Evolutionary conservation across 2,888 invertebrate species (phyloP).

Genomic region (Drosophila paranaensis): DNA sequence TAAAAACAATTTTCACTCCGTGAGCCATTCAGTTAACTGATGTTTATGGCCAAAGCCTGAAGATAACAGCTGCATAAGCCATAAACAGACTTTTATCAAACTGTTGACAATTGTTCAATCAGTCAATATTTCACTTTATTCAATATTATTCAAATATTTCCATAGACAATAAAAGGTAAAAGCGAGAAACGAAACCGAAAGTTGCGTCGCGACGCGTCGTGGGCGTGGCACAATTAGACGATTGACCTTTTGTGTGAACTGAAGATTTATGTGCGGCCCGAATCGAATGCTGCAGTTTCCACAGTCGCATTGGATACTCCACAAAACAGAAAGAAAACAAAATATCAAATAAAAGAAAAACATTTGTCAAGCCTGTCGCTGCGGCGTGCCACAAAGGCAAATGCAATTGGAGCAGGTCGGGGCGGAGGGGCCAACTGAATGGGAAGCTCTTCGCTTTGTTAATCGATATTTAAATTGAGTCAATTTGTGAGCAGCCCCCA

Average conservation of each 20-base stretch:
- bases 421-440: not conserved
- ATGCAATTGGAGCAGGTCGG: not conserved
- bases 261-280: slow-evolving; percentile 54
- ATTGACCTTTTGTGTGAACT: slow-evolving; percentile 51
- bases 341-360: slow-evolving; percentile 22
- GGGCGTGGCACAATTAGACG: slow-evolving; percentile 59
- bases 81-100: not conserved
- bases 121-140: slow-evolving; percentile 46
- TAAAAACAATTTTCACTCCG: slow-evolving; percentile 50
- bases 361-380: slow-evolving; percentile 38
- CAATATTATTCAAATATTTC: slow-evolving; percentile 60
- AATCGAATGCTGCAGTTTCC: slow-evolving; percentile 35
- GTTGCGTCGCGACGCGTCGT: slow-evolving; percentile 49
- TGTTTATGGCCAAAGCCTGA: slow-evolving; percentile 28
- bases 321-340: too few relatives aligned
- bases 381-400: slow-evolving; percentile 39
- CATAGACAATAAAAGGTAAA: slow-evolving; percentile 43
- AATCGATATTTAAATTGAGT: slow-evolving; percentile 68
- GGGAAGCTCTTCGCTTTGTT: slow-evolving; percentile 38
- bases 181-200: slow-evolving; percentile 44
- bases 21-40: slow-evolving; percentile 63
- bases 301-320: too few relatives aligned
- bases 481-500: slow-evolving; percentile 55
- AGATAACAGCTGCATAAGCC: slow-evolving; percentile 19
- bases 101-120: not conserved